Percentiles rank a stretch among this genome's conserved stretches.
These are phyloP conservation scores for Calypte anna DNA, from an alignment of 2,113 vertebrate species.

Conservation along the genomic window DNA sequence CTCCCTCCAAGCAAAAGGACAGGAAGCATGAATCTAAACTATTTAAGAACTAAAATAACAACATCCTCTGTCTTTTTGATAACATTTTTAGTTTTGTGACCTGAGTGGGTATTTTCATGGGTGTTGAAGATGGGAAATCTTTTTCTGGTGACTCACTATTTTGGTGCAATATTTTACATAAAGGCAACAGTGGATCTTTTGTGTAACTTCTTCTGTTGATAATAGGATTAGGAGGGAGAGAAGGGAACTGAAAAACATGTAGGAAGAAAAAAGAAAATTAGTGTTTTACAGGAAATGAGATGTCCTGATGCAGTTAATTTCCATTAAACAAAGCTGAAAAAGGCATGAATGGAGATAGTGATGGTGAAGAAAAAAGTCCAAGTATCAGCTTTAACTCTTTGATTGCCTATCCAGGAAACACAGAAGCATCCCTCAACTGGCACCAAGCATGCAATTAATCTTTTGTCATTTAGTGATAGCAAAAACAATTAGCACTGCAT, in stretches of 20 bases:
- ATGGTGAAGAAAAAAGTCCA: not conserved
- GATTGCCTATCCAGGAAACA: not conserved
- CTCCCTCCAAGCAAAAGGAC: not conserved
- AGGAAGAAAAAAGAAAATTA: conserved; percentile 3
- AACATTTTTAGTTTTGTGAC: not conserved
- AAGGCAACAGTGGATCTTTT: not conserved
- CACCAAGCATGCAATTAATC: not conserved
- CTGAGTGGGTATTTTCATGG: not conserved
- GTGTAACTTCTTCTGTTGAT: not conserved
- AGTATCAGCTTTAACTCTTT: not conserved
- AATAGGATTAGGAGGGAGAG: not conserved
- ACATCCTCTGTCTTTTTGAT: conserved; percentile 45
- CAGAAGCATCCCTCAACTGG: not conserved
- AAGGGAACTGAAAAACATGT: not conserved
- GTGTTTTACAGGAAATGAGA: conserved; percentile 23
- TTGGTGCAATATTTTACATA: conserved; percentile 18
- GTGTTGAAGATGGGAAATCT: not conserved
- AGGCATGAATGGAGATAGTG: not conserved
- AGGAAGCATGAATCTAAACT: conserved; percentile 42
- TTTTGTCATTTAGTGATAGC: not conserved
- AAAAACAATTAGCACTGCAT: not conserved
- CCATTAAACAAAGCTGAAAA: not conserved
- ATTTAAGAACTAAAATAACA: conserved; percentile 33
- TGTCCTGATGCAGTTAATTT: conserved; percentile 25
- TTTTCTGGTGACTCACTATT: conserved; percentile 16